Evolutionary conservation across 1,140 invertebrate species (phyloP), one percentile per base, ranked within the genome.

Genomic region (Anadara kagoshimensis): DNA sequence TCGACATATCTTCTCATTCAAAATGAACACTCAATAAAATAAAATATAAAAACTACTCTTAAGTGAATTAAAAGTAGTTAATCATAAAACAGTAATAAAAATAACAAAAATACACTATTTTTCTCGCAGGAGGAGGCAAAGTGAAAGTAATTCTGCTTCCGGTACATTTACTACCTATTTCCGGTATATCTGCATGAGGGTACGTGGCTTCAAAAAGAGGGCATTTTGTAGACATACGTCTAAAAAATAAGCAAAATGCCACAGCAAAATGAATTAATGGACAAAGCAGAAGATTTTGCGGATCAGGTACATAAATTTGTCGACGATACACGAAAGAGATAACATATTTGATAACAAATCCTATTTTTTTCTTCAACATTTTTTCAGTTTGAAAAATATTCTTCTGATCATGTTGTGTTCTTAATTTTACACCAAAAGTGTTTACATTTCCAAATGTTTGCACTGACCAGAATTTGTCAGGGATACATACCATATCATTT

Each of bases 281-380:
- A 95, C 72, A 95, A 93, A 87, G 96, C 96, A 53, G 96, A 98
- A 91, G 96, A 98, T 90, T 91, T 97, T 83, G 96, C 95, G 69
- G 97, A 98, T 91, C 95, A 97, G 93, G 97, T 98, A 92, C 92
- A 78, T 66, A 24, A 54, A 56, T 36, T 36, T 36, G 29, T 36
- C 29, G 29, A 3, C 7, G 2, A 36, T 36, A 36, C 29, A 2
- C 29, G 7, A 36, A 36, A 36, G 7, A 36, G 7, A 36, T 36
- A 7, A 36, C 7, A 36, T 36, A 36, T 36, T 36, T 36, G 2
- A 36, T 36, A 36, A 2, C 29, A 36, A n/a, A n/a, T 36, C 29
- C 2, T 36, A 36, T 36, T 36, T 36, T 36, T 36, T 36, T 36
- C 29, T 36, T 36, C 7, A 3, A 36, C 2, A 36, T 3, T 36